phyloP scores from a whole-genome alignment of 1,140 invertebrate genomes.

The Mactra quadrangularis region DNA sequence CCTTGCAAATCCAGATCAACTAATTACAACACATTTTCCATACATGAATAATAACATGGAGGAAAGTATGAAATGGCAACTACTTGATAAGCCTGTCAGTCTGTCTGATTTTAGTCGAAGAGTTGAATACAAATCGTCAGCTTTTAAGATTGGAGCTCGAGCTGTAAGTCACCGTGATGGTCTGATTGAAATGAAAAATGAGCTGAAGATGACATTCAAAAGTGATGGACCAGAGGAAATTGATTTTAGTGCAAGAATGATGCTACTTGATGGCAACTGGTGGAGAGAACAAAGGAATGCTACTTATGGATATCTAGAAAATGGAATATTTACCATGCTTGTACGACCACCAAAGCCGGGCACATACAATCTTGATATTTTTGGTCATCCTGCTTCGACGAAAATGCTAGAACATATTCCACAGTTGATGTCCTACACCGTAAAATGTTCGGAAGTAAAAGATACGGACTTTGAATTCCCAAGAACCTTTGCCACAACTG shows the following conservation, averaged over 20 bases:
- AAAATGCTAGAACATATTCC: not conserved
- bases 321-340: conserved; percentile 18
- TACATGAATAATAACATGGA: conserved; percentile 73
- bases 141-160: conserved; percentile 32
- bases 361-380: conserved; percentile 56
- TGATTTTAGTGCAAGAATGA: conserved; percentile 21
- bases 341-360: conserved; percentile 45
- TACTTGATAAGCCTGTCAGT: conserved; percentile 53
- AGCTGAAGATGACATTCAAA: conserved; percentile 53
- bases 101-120: conserved; percentile 48
- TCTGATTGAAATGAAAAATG: conserved; percentile 47
- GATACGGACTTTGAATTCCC: conserved; percentile 15
- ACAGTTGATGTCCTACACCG: conserved; percentile 44
- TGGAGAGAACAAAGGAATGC: conserved; percentile 23
- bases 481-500: not conserved
- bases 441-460: conserved; percentile 38
- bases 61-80: conserved; percentile 61
- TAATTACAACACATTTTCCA: conserved; percentile 85
- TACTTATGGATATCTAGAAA: conserved; percentile 11
- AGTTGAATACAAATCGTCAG: conserved; percentile 26
- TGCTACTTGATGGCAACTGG: conserved; percentile 21
- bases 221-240: conserved; percentile 1
- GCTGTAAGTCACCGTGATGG: conserved; percentile 41
- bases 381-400: conserved; percentile 15
- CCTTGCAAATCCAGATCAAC: conserved; percentile 84